phyloP scores from a whole-genome alignment of 1,140 invertebrate genomes.

The Mizuhopecten yessoensis region DNA sequence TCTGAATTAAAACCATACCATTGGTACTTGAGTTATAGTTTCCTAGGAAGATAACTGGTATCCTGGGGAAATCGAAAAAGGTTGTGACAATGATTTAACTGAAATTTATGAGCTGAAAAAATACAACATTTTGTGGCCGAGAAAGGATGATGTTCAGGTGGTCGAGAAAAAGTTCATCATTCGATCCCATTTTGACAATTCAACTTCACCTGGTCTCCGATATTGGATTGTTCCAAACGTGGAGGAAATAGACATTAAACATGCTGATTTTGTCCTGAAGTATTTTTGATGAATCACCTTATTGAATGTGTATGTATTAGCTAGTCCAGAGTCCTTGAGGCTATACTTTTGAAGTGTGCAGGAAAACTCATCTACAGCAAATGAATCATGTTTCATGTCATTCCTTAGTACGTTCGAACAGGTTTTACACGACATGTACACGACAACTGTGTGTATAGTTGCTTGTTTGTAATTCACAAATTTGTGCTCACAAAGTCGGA shows the following conservation, averaged over 20 bases:
- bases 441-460: too few species aligned
- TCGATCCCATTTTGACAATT: conserved; percentile 46
- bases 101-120: conserved; percentile 41
- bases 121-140: not conserved
- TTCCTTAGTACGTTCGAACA: too few species aligned
- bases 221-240: conserved; percentile 37
- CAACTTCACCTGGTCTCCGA: conserved; percentile 40
- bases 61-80: conserved; percentile 43
- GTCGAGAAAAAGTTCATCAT: conserved; percentile 47
- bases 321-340: too few species aligned
- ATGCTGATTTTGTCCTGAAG: not conserved
- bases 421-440: too few species aligned
- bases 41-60: conserved; percentile 54
- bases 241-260: conserved; percentile 13
- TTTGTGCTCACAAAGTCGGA: too few species aligned
- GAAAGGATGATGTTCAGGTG: conserved; percentile 41
- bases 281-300: too few species aligned
- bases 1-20: not conserved
- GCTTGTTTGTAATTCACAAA: too few species aligned
- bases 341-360: too few species aligned
- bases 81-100: not conserved
- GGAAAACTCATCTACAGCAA: too few species aligned
- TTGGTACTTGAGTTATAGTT: not conserved
- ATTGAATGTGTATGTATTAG: too few species aligned
- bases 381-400: too few species aligned